Base-by-base conservation (phyloP, 2,797 vertebrate species). In the Heliangelus exortis region DNA sequence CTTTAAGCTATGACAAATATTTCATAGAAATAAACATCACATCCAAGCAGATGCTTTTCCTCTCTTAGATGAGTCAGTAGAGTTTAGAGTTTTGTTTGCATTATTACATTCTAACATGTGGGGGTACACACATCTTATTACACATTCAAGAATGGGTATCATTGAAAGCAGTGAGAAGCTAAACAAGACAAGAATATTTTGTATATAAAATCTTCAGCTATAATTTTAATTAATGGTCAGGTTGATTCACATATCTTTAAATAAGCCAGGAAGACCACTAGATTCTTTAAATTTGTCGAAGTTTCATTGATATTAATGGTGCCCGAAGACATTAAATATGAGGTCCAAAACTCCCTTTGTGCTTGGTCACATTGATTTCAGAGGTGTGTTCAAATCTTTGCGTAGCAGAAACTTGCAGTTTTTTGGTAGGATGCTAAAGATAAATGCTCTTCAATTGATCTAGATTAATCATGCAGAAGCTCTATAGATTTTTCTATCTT, bases 401-500 rank as follows among this genome's bases (percentile, higher is more conserved):
- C 20, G 22, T 48, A 74, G 34, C 11, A 45, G 19, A 78, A 82
- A 67, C 22, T 83, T 89, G 29, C 7, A 48, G 5, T 76, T 83
- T 79, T 2, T 76, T 74, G 19, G 19, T 48, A 47, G 48, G 7
- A 13, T 43, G 18, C 8, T 54, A 54, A 77, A 79, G 20, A 66
- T 18, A 80, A 77, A 43, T 87, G 31, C 2, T 63, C 57, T 71
- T 93, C 59, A 66, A 67, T 71, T 80, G n/a, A 34, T 72, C 69
- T 45, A 63, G 68, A 77, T 61, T 65, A 91, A 45, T 77, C 59
- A 65, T 65, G 54, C 6, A 74, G 45, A 74, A 87, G 7, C 4
- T 84, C 17, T 92, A 80, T 67, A 65, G 63, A 83, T 89, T 84
- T 93, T 93, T 77, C n/a, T 77, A 6, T 39, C 11, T 48, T 91